Base-by-base conservation (phyloP, 2,113 vertebrate genomes). In the Corapipo altera region DNA sequence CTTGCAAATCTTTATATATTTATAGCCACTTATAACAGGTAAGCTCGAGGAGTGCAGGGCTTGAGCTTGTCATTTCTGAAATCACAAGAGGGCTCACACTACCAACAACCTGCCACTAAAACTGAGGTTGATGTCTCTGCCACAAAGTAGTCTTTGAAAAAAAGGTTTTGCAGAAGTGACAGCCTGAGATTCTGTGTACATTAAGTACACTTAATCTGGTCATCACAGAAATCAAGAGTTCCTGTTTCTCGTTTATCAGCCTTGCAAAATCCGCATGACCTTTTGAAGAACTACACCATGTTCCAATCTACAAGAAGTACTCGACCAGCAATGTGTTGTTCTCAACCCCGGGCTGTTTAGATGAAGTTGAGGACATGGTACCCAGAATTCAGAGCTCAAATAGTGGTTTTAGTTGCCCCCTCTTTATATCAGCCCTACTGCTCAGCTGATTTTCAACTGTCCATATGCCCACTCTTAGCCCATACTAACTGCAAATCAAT, bases 371-470 rank as follows among this genome's bases (percentile, higher is more conserved):
- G n/a, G 19, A 82, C 43, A 48, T 8, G 30, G 17, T 24, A 54
- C 26, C 16, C 11, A n/a, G 15, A 71, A 89, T 12, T 70, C 26
- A 62, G 39, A 9, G 55, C 32, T 70, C 18, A 76, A 57, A 49
- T 7, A 70, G 2, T 4, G 1, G 4, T 7, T 77, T 88, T n/a
- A 43, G 5, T 4, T 64, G 26, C 12, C 35, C 20, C 5, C 3
- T 66, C 55, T 59, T 71, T 22, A 2, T 15, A n/a, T 20, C 46
- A 41, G 3, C 44, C 32, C 48, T 54, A n/a, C 51, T 84, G 21
- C 77, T 84, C 69, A 58, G 73, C 59, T 46, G 46, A 58, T 43
- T 55, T 66, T 14, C 43, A 41, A 22, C 28, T 67, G 70, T 55
- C 30, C 52, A 16, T 9, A 21, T 2, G 9, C 67, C 61, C 33